Conservation (phyloP, 2,888 invertebrate species). For the Athalia circularis region DNA sequence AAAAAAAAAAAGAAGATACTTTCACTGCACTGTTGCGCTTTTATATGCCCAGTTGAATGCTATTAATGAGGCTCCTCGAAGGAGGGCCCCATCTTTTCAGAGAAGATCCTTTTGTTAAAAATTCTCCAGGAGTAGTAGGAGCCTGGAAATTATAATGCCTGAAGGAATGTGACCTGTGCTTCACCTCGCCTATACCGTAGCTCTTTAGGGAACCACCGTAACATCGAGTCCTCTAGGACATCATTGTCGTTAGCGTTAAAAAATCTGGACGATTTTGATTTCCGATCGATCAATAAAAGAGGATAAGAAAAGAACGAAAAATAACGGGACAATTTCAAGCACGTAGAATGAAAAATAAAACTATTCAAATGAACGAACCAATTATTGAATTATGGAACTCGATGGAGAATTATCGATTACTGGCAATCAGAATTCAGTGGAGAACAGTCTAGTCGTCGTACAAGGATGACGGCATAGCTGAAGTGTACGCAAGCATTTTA, state of each 20-base stretch:
- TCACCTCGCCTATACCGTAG: constrained; percentile 59
- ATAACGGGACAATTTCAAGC: too few species aligned
- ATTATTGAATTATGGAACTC: too few species aligned
- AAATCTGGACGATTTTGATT: too few species aligned
- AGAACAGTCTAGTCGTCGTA: too few species aligned
- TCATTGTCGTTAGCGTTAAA: not conserved
- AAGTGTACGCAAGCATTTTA: too few species aligned
- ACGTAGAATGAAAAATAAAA: too few species aligned
- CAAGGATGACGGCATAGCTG: too few species aligned
- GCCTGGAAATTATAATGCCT: constrained; percentile 70
- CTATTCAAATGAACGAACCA: too few species aligned
- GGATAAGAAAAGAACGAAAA: too few species aligned
- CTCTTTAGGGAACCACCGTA: constrained; percentile 4
- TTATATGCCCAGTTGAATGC: constrained; percentile 66
- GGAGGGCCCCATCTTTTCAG: constrained; percentile 44
- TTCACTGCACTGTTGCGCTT: constrained; percentile 56
- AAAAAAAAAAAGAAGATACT: not conserved
- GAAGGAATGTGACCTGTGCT: constrained; percentile 71
- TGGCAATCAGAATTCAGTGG: too few species aligned
- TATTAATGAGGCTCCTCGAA: constrained; percentile 67
- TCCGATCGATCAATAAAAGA: too few species aligned
- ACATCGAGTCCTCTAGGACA: not conserved
- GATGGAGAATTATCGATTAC: too few species aligned
- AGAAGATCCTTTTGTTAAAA: constrained; percentile 67
- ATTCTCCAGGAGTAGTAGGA: constrained; percentile 55